A percentile compares a stretch with the other conserved stretches of the same genome.
These are phyloP conservation scores for Steinernema feltiae DNA, from an alignment of 1,140 invertebrate species.

Conservation along the genomic window DNA sequence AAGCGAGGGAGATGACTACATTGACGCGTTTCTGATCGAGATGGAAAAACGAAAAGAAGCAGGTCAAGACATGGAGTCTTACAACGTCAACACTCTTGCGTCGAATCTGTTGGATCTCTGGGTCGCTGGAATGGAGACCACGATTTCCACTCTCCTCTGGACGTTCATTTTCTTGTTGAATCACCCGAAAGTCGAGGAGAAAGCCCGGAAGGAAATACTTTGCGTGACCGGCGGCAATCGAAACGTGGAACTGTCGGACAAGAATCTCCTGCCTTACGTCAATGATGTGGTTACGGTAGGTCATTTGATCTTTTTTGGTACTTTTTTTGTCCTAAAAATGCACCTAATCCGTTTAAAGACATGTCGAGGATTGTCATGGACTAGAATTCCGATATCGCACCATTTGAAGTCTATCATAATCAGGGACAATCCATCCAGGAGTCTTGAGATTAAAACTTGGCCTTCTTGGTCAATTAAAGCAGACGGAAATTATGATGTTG, in stretches of 20 bases:
- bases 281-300: conserved; percentile 23
- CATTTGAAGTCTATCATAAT: no score
- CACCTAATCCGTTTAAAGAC: background rate
- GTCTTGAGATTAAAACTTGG: no score
- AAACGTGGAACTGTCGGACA: conserved; percentile 17
- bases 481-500: no score
- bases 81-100: background rate
- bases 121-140: conserved; percentile 30
- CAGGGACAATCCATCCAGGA: no score
- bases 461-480: no score
- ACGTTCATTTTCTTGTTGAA: conserved; percentile 18
- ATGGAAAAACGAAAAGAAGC: conserved; percentile 43
- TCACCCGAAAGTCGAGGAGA: conserved; percentile 20
- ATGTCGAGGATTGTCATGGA: conserved; percentile 28
- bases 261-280: conserved; percentile 16
- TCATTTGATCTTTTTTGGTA: background rate
- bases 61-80: background rate
- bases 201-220: conserved; percentile 20
- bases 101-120: conserved; percentile 21
- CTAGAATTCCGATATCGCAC: no score
- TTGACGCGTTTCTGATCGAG: conserved; percentile 61
- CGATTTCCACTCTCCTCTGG: conserved; percentile 21
- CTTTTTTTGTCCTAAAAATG: background rate
- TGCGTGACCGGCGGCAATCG: conserved; percentile 23
- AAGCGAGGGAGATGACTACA: conserved; percentile 59